phyloP scores from a whole-genome alignment of 2,113 vertebrate genomes.

The Calyptomena viridis region DNA sequence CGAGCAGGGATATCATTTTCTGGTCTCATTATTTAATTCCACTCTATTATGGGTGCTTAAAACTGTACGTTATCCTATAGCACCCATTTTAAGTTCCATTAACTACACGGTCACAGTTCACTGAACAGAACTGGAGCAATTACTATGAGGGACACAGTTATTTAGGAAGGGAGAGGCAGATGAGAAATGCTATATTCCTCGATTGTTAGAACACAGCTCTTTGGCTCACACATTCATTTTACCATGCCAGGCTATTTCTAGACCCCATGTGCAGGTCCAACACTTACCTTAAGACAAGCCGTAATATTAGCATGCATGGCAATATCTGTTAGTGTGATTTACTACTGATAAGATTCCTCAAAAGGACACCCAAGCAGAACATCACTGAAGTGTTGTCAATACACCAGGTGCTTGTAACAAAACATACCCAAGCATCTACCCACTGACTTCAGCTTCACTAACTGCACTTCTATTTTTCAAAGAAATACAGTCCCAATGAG shows the following conservation, averaged over 20 bases:
- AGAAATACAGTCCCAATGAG: not conserved
- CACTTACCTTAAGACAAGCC: not conserved
- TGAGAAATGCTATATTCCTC: not conserved
- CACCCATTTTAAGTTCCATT: not conserved
- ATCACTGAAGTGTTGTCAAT: not conserved
- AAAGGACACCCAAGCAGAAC: not conserved
- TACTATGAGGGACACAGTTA: not conserved
- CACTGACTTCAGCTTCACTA: not conserved
- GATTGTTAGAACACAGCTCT: not conserved
- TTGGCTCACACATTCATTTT: not conserved
- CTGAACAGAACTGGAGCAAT: not conserved
- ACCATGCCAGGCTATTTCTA: not conserved
- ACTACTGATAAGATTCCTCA: not conserved
- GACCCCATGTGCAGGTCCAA: not conserved
- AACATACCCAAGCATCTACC: not conserved
- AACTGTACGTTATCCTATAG: not conserved
- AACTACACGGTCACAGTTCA: not conserved
- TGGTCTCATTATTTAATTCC: not conserved
- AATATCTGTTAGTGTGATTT: not conserved
- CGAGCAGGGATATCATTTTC: not conserved
- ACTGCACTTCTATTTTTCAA: not conserved
- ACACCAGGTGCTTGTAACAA: not conserved
- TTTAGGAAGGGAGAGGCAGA: not conserved
- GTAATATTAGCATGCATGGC: not conserved
- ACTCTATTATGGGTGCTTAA: not conserved